These are phyloP conservation scores for Equus quagga DNA, from an alignment of 2,113 vertebrate species.

Conservation along the genomic window DNA sequence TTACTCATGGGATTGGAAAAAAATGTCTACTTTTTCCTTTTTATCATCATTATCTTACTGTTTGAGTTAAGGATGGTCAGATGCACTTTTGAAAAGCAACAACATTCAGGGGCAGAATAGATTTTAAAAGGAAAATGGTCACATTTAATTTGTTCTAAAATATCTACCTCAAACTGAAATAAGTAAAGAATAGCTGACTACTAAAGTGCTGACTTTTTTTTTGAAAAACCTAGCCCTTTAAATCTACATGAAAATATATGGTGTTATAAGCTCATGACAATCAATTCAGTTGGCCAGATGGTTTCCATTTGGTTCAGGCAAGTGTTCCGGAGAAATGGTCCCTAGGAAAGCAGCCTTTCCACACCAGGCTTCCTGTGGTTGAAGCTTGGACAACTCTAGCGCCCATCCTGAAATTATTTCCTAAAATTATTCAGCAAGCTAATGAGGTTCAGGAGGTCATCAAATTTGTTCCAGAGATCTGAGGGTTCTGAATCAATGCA, in stretches of 20 bases:
- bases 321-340: not conserved
- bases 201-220: not conserved
- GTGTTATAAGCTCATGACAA: not conserved
- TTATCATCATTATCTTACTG: not conserved
- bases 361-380: not conserved
- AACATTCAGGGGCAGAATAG: not conserved
- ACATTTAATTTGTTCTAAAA: constrained; percentile 27
- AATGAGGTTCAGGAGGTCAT: not conserved
- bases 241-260: not conserved
- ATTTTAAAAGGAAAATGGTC: constrained; percentile 1
- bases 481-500: not conserved
- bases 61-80: constrained; percentile 6
- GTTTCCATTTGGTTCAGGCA: not conserved
- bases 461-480: not conserved
- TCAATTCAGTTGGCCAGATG: not conserved
- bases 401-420: not conserved
- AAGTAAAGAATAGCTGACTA: not conserved
- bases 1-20: not conserved
- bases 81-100: constrained; percentile 43
- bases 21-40: not conserved
- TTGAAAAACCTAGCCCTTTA: not conserved
- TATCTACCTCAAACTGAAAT: not conserved
- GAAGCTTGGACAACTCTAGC: not conserved
- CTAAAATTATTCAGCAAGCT: not conserved
- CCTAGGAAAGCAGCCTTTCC: not conserved